Evolutionary conservation across 2,797 vertebrate species (phyloP), one percentile per base, ranked within the genome.

Genomic region (Potorous gilbertii): DNA sequence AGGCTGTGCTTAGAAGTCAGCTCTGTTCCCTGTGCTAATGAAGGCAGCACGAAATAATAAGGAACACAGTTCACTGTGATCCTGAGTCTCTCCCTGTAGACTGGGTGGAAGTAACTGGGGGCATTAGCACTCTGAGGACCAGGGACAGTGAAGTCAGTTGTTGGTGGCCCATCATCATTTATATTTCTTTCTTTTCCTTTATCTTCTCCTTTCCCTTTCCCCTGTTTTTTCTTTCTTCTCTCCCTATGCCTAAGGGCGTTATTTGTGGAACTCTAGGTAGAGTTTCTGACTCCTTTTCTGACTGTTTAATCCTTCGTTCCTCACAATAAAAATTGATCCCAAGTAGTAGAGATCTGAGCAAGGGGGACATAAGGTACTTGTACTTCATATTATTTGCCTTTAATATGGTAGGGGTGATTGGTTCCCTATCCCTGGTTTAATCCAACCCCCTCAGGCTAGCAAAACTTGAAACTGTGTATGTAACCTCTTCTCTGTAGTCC

Each of bases 1-100:
- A 55, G 55, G 81, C 81, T 40, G 8, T 50, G 56, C 95, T 90
- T 95, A 21, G n/a, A 27, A 52, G 89, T 34, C 92, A 95, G 89
- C 52, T 92, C 34, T 54, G 0, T 54, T 93, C 24, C 93, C 89
- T 74, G 74, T 96, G 56, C 40, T 27, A 13, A 57, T 74, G 56
- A 62, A 59, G 56, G 66, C 14, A 29, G 24, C 74, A n/a, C 28
- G 54, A 74, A 74, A 40, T 74, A 31, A 31, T 59, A n/a, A 74
- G 12, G 54, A 90, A 55, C 16, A 24, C 52, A 57, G 90, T 8
- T 74, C n/a, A 9, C 28, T 46, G n/a, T 27, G 52, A 18, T 54
- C 54, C 91, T 31, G 89, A 46, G 46, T 87, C 59, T 54, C 93
- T 54, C 14, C 24, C 5, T 5, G 21, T 13, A 87, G 52, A 87